Percentiles rank a stretch among this genome's conserved stretches.
Conservation (phyloP, 2,888 invertebrate species). For the Graphium colonna region DNA sequence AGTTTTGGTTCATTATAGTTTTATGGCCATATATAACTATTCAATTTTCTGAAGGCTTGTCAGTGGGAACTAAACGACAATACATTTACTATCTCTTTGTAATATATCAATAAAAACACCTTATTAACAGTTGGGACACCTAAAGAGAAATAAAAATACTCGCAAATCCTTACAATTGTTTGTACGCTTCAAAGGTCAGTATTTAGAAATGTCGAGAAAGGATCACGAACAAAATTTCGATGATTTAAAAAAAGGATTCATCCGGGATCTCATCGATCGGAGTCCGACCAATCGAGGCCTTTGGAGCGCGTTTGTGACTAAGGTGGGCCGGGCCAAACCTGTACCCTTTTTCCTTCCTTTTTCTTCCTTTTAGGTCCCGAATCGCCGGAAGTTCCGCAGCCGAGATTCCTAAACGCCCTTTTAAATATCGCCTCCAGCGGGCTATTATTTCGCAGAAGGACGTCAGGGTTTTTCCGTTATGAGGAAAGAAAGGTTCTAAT, state of each 20-base stretch:
- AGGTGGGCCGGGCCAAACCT: conserved; percentile 46
- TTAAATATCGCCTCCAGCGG: conserved; percentile 37
- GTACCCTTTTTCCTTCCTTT: too few species aligned
- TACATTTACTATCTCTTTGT: too few species aligned
- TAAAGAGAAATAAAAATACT: neutral
- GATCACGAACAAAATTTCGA: too few species aligned
- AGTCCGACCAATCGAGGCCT: conserved; percentile 40
- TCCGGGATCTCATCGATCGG: neutral
- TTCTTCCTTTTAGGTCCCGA: conserved; percentile 51
- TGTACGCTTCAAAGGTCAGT: too few species aligned
- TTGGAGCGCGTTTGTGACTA: conserved; percentile 50
- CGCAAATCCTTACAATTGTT: neutral
- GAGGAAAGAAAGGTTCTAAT: conserved; percentile 7
- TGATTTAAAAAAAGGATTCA: too few species aligned
- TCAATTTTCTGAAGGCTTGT: too few species aligned
- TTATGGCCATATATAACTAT: too few species aligned
- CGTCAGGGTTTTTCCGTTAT: conserved; percentile 19
- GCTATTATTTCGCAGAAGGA: conserved; percentile 15
- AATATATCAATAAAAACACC: too few species aligned
- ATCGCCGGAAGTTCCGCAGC: conserved; percentile 70
- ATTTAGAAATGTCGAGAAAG: too few species aligned
- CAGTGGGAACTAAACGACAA: too few species aligned
- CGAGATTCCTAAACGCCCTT: conserved; percentile 60
- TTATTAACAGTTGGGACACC: too few species aligned
- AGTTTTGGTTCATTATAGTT: too few species aligned